Evolutionary conservation across 2,113 vertebrate genomes (phyloP).

Genomic region (Eptesicus fuscus): DNA sequence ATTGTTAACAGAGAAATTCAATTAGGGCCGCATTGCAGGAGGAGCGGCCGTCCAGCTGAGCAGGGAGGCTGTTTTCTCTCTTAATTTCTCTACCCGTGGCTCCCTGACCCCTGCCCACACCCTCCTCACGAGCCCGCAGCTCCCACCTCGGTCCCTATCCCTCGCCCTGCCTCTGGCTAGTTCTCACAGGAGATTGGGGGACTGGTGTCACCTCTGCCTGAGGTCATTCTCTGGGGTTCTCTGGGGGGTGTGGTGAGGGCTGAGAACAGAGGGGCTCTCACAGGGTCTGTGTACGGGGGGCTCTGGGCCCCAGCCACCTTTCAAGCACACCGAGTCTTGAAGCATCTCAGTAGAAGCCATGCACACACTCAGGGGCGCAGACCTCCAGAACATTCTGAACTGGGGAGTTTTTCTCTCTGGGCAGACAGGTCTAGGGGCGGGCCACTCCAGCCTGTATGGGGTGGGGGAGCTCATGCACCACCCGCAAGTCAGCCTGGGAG

Average conservation of each 20-base stretch:
- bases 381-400: neutral
- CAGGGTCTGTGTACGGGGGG: neutral
- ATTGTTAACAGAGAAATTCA: conserved; percentile 91
- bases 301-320: neutral
- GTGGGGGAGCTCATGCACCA: neutral
- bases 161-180: too few species aligned
- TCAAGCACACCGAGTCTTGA: neutral
- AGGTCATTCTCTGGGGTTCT: neutral
- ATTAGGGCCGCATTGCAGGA: conserved; percentile 81
- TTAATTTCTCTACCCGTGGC: conserved; percentile 5
- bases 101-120: neutral
- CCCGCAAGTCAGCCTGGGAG: neutral
- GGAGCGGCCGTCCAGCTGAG: neutral
- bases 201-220: neutral
- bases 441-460: neutral
- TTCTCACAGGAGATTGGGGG: neutral
- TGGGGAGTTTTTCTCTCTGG: neutral
- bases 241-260: neutral
- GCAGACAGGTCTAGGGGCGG: neutral
- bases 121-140: neutral
- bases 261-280: neutral
- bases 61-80: conserved; percentile 15
- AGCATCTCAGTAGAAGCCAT: neutral
- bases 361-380: neutral
- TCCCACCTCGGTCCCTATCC: neutral